Base-by-base conservation (phyloP, 2,888 invertebrate genomes). In the Lapara coniferarum region DNA sequence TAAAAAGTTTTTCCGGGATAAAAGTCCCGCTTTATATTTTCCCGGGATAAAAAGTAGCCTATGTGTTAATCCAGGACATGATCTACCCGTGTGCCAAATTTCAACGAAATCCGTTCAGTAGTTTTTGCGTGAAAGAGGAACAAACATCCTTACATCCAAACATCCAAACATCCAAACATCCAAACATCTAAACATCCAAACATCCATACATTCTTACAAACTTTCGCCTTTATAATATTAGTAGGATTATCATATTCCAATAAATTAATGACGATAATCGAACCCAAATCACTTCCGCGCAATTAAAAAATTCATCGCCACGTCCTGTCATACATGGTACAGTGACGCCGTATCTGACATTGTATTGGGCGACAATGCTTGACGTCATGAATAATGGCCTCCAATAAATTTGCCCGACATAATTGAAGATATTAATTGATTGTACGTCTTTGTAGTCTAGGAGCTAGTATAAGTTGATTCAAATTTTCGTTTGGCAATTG, bases 361-460 rank as follows among this genome's bases (percentile, higher is more conserved):
- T 63, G 46, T 63, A 19, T 46, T 63, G 49, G 63, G 63, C 59
- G 63, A 63, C 63, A 49, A 63, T 63, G 49, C 49, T 46, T 63
- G 63, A 63, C 63, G 63, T 63, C 63, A 63, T 13, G 0, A 5
- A 63, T 46, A 46, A 46, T 19, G 46, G 49, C 16, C 46, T 16
- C 63, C 49, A 46, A 63, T 63, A 46, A 19, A 63, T 49, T 55
- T 19, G 16, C 63, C 57, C 25, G 63, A 49, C 46, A 49, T 63
- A 49, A 63, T 63, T 16, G 46, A 37, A 44, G 44, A 49, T 63
- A 63, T 63, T 63, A 63, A 63, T 63, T 63, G 46, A 25, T 46
- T 49, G 63, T 63, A 63, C 63, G 63, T 46, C 37, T 59, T 16
- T 25, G 12, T 49, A 16, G 63, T 16, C 19, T 63, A 63, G 63